Evolutionary conservation across 2,888 invertebrate genomes (phyloP), one percentile per base, ranked within the genome.

Genomic region (Lobophora halterata): DNA sequence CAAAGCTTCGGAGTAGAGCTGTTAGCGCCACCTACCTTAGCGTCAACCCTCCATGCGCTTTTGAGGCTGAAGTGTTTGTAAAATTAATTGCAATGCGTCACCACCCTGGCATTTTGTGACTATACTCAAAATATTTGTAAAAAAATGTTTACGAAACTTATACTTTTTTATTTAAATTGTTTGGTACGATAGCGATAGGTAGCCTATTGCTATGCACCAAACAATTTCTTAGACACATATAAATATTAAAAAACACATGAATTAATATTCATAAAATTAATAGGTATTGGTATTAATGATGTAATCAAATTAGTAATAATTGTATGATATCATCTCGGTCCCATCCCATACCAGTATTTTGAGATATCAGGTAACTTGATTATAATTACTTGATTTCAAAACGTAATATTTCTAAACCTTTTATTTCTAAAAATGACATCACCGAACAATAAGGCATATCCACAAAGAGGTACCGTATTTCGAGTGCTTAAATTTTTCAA

Each of bases 401-500:
- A 29, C 33, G 23, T 36, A 42, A 33, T 24, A 17, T 16, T 38
- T 42, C 17, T 25, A 27, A 33, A 20, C 25, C 33, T 30, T 36
- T 33, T 30, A 20, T 20, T 30, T 21, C 29, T 5, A 29, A 31
- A 43, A 21, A 39, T 45, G 34, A 50, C 39, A 38, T 44, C 46
- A 46, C 23, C 24, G 19, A 13, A 59, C 46, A 49, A 52, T 50
- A 53, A 44, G 50, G 39, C 28, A 20, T 25, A 31, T 52, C 50
- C 51, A 66, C 58, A 69, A 71, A 67, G 66, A 63, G 54, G 58
- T 73, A 73, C 73, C 68, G 74, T 71, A 68, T 61, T 73, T 72
- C 12, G 17, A 29, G 31, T 35, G 34, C 26, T 23, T 17, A 18
- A 24, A 21, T 18, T 25, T 26, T 59, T 64, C 61, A 63, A 69